phyloP scores from a whole-genome alignment of 2,888 invertebrate species.

The Diadegma fenestrale region DNA sequence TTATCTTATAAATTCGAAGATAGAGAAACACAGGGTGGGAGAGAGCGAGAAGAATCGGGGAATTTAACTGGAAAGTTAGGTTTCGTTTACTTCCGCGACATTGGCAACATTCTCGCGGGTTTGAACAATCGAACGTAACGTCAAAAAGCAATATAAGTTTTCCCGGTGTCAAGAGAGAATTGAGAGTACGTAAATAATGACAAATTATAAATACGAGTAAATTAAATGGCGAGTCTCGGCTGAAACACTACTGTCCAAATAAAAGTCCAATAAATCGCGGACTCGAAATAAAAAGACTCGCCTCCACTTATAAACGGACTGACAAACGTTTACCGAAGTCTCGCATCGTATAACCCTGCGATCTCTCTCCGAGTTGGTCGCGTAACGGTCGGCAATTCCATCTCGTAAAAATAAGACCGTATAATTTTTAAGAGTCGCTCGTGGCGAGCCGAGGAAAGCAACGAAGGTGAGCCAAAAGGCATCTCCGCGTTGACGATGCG shows the following conservation, averaged over 20 bases:
- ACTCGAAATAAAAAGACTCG: slow-evolving; percentile 20
- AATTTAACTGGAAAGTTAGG: slow-evolving; percentile 39
- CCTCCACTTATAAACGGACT: background rate
- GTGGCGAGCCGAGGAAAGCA: slow-evolving; percentile 44
- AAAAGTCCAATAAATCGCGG: slow-evolving; percentile 30
- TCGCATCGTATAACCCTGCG: slow-evolving; percentile 43
- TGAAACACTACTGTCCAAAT: slow-evolving; percentile 40
- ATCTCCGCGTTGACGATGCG: slow-evolving; percentile 35
- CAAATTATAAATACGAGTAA: slow-evolving; percentile 24
- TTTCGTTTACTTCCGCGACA: slow-evolving; percentile 24
- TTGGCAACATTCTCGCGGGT: slow-evolving; percentile 18
- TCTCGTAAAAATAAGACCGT: slow-evolving; percentile 72
- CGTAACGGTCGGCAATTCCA: slow-evolving; percentile 71
- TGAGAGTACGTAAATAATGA: slow-evolving; percentile 6
- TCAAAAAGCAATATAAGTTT: background rate
- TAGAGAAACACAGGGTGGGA: slow-evolving; percentile 19
- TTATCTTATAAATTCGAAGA: slow-evolving; percentile 72
- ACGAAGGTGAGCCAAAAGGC: slow-evolving; percentile 43
- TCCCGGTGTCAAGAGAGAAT: background rate
- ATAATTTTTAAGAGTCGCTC: slow-evolving; percentile 68
- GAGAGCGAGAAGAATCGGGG: background rate
- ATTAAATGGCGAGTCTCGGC: slow-evolving; percentile 4
- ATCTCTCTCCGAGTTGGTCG: slow-evolving; percentile 68
- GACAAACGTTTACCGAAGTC: slow-evolving; percentile 9
- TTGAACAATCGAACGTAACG: slow-evolving; percentile 20